phyloP scores from a whole-genome alignment of 2,797 vertebrate species.

The Phrynocephalus forsythii region DNA sequence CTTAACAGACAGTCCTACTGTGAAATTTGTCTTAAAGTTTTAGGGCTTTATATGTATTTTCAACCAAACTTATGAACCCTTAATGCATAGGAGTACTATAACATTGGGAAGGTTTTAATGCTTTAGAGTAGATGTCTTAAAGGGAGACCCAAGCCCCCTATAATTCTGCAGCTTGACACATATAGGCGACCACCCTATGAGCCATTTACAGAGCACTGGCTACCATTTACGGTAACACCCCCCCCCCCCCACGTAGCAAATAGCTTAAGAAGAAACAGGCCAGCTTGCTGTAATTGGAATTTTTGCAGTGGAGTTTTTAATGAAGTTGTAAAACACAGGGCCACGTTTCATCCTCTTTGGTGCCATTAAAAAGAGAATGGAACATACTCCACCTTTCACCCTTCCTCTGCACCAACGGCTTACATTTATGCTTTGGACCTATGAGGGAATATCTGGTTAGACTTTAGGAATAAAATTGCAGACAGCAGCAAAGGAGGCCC shows the following conservation, averaged over 20 bases:
- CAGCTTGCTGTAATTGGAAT: background rate
- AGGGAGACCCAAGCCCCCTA: background rate
- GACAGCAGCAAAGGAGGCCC: constrained; percentile 51
- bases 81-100: background rate
- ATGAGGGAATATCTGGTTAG: constrained; percentile 42
- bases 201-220: background rate
- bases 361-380: constrained; percentile 31
- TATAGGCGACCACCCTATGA: background rate
- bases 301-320: background rate
- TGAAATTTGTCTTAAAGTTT: background rate
- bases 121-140: background rate
- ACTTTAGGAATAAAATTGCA: constrained; percentile 42
- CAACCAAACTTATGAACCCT: background rate
- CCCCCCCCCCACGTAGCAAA: background rate
- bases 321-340: constrained; percentile 25
- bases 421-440: constrained; percentile 50
- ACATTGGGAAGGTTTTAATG: background rate
- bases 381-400: constrained; percentile 29
- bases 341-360: constrained; percentile 27
- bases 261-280: background rate
- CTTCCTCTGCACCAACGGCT: constrained; percentile 29
- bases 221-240: background rate
- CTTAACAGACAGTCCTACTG: background rate
- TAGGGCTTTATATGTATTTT: background rate
- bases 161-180: fast-evolving